Evolutionary conservation across 2,113 vertebrate genomes (phyloP).

Genomic region (Grus americana): DNA sequence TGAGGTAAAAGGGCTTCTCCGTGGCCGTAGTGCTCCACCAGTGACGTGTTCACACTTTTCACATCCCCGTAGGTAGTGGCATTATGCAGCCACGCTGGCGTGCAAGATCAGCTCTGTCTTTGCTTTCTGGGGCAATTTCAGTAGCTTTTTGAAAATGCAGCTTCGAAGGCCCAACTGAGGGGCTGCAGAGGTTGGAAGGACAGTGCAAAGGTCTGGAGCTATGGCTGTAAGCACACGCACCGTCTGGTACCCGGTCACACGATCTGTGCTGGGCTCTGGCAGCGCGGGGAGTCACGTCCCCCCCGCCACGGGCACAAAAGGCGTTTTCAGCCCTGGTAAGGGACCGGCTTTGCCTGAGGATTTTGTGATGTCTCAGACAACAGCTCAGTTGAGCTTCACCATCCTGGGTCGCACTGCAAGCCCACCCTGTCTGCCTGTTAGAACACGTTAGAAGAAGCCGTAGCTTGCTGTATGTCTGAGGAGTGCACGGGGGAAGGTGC

Average conservation of each 20-base stretch:
- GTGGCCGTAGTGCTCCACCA: accelerated
- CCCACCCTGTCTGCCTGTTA: neutral
- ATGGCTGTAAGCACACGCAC: accelerated
- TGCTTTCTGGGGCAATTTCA: neutral
- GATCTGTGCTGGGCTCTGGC: neutral
- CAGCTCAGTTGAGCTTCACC: neutral
- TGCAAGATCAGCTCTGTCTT: neutral
- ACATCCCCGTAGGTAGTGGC: accelerated
- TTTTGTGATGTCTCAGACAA: no score
- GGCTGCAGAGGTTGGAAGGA: neutral
- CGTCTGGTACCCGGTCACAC: accelerated
- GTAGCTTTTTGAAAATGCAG: neutral
- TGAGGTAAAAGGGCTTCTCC: neutral
- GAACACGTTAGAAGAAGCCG: accelerated
- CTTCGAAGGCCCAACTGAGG: neutral
- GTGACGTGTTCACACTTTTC: accelerated
- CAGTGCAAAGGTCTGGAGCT: neutral
- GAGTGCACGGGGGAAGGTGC: no score
- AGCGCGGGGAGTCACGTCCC: no score
- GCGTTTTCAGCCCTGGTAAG: neutral
- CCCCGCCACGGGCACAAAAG: neutral
- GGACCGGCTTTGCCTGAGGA: neutral
- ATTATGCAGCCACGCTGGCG: accelerated
- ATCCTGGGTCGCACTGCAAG: accelerated
- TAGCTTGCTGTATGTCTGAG: neutral